Percentiles rank a stretch among this genome's conserved stretches.
phyloP scores from a whole-genome alignment of 2,888 invertebrate species.

The Eugnorisma glareosa region DNA sequence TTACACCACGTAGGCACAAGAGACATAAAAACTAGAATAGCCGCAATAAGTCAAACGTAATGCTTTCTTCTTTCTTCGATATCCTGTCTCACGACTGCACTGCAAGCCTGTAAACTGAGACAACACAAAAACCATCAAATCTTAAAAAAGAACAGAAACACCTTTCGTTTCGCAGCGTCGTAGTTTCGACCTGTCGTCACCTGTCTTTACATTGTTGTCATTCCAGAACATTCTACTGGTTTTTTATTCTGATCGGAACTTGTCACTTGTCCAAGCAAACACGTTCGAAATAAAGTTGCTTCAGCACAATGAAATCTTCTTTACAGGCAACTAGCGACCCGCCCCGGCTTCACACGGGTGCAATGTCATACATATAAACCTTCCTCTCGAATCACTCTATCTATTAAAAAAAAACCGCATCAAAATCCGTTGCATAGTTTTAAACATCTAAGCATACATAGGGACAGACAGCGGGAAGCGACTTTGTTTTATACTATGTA shows the following conservation, averaged over 20 bases:
- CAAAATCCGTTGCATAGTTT: too few species aligned
- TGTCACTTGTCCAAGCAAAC: not conserved
- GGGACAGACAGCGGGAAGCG: too few species aligned
- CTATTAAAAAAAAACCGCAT: too few species aligned
- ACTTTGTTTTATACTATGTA: too few species aligned
- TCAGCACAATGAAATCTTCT: not conserved
- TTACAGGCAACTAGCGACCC: not conserved
- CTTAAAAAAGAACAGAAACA: not conserved
- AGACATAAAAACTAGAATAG: not conserved
- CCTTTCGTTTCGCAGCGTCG: not conserved
- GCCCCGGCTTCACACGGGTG: too few species aligned
- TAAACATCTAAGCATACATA: too few species aligned
- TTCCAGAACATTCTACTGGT: not conserved
- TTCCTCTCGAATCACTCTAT: too few species aligned
- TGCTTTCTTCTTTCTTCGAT: not conserved
- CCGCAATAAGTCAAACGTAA: not conserved
- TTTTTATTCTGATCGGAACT: not conserved
- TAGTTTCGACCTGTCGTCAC: not conserved
- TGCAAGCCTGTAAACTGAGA: not conserved
- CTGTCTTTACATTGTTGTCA: not conserved
- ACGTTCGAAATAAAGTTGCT: not conserved
- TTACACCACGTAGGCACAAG: not conserved
- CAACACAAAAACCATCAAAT: not conserved
- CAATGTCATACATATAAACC: too few species aligned
- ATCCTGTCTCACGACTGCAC: not conserved